phyloP scores from a whole-genome alignment of 2,113 vertebrate species.

The Toxostoma redivivum region DNA sequence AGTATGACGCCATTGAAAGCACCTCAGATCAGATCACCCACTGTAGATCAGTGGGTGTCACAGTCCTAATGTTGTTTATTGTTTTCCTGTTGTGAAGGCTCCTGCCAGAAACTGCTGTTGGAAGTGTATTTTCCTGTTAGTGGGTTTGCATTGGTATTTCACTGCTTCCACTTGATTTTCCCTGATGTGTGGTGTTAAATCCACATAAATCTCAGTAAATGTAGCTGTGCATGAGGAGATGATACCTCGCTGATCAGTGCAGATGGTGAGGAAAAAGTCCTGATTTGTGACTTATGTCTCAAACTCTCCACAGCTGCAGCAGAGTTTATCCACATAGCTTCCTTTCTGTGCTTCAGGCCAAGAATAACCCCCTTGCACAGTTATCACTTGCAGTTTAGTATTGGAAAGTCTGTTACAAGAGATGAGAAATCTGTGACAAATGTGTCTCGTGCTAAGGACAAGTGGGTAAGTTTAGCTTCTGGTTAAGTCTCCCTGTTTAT shows the following conservation, averaged over 20 bases:
- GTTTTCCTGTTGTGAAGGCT: neutral
- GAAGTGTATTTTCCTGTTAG: neutral
- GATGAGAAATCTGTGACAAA: neutral
- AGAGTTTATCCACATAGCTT: neutral
- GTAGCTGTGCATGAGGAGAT: neutral
- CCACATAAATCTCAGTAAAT: neutral
- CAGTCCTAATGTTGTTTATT: neutral
- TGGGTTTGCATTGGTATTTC: neutral
- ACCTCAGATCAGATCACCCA: neutral
- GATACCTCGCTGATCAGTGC: neutral
- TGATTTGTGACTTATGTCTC: neutral
- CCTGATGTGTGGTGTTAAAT: neutral
- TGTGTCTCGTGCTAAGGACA: rapidly evolving
- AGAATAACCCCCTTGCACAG: neutral
- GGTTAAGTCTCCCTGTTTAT: neutral
- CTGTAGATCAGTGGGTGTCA: neutral
- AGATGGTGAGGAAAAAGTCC: neutral
- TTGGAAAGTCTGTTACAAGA: neutral
- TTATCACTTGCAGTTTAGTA: neutral
- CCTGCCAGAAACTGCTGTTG: neutral
- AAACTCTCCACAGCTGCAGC: neutral
- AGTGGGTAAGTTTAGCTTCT: neutral
- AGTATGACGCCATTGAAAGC: neutral
- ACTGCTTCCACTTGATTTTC: neutral
- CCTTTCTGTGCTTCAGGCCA: neutral